A percentile compares a stretch with the other conserved stretches of the same genome.
Conservation (phyloP, 2,797 vertebrate genomes). For the Halcyon leucocephala region DNA sequence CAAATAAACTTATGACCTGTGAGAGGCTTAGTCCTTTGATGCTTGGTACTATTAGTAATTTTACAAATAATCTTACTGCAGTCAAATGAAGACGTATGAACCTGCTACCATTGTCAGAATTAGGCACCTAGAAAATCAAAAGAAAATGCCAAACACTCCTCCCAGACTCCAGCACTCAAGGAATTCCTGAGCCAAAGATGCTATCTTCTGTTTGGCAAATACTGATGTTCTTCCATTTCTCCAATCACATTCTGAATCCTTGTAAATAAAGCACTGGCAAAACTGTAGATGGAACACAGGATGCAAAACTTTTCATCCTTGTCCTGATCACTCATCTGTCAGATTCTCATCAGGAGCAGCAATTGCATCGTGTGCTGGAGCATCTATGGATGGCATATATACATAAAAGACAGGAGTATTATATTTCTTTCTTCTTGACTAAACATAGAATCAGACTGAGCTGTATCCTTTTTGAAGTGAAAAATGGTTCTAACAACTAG, state of each 20-base stretch:
- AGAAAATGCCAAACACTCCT: background rate
- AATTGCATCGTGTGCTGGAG: background rate
- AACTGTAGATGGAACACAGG: background rate
- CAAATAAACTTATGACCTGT: background rate
- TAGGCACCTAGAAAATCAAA: background rate
- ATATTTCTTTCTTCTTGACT: background rate
- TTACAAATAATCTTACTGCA: background rate
- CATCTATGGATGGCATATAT: background rate
- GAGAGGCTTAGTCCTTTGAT: background rate
- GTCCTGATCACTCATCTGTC: background rate
- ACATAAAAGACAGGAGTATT: background rate
- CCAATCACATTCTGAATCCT: background rate
- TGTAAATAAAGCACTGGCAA: background rate
- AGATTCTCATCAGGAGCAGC: background rate
- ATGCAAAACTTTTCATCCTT: background rate
- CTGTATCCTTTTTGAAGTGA: background rate
- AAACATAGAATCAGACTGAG: background rate
- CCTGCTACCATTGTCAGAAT: background rate
- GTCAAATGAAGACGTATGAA: background rate
- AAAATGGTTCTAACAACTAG: background rate
- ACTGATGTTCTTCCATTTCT: background rate
- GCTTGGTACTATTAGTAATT: background rate
- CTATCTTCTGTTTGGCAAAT: background rate
- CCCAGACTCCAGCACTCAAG: background rate
- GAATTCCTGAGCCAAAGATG: background rate